Percentiles rank a stretch among this genome's conserved stretches.
Conservation (phyloP, 92 coral and sea anemone species). For the Phenganax stokvisi region DNA sequence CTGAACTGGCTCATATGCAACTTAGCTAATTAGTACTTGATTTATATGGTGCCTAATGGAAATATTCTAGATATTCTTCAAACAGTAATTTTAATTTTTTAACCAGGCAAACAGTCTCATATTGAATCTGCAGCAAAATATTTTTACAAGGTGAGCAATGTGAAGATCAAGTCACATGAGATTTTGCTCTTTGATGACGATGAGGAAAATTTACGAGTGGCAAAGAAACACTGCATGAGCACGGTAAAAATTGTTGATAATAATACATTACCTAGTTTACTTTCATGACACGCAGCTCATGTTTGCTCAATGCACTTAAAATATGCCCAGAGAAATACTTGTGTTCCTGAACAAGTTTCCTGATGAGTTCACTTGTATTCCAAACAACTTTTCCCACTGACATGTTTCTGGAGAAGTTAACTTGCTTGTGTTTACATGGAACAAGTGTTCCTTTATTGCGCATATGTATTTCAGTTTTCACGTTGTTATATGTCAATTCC, state of each 20-base stretch:
- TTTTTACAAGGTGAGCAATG: constrained; percentile 63
- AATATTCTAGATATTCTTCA: neutral
- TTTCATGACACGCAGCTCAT: constrained; percentile 10
- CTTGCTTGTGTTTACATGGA: too few relatives aligned
- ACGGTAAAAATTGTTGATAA: constrained; percentile 69
- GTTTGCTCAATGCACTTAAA: neutral
- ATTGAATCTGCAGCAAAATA: constrained; percentile 77
- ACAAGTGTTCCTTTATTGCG: too few relatives aligned
- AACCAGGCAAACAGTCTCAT: constrained; percentile 86
- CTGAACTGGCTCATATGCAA: too few relatives aligned
- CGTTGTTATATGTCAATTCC: too few relatives aligned
- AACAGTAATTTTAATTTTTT: neutral
- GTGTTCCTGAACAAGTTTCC: too few relatives aligned
- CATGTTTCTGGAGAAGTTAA: neutral
- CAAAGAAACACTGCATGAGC: constrained; percentile 56
- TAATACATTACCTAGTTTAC: constrained; percentile 63
- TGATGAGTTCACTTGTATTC: neutral
- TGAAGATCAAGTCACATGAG: constrained; percentile 59
- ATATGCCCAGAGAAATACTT: neutral
- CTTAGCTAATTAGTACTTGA: too few relatives aligned
- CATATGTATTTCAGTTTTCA: too few relatives aligned
- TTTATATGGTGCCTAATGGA: neutral
- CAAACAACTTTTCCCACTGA: neutral
- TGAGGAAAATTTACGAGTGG: constrained; percentile 57
- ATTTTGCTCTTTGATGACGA: constrained; percentile 91